Percentiles rank a stretch among this genome's conserved stretches.
phyloP scores from a whole-genome alignment of 2,888 invertebrate species.

The Digitonthophagus gazella region DNA sequence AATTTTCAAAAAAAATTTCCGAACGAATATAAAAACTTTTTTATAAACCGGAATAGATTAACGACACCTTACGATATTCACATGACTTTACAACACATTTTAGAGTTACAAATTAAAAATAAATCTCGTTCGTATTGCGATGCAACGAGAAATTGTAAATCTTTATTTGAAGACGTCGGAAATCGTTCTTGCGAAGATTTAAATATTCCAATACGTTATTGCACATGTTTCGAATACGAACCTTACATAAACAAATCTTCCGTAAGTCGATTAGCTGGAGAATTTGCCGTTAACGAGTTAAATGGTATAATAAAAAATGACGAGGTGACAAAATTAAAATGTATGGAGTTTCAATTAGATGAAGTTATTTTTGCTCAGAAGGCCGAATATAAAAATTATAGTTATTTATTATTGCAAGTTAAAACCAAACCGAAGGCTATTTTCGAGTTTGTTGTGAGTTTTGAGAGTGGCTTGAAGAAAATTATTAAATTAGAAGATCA shows the following conservation, averaged over 20 bases:
- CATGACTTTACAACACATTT: conserved; percentile 67
- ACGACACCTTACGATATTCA: conserved; percentile 77
- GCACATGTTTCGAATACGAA: conserved; percentile 66
- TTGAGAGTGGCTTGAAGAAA: conserved; percentile 31
- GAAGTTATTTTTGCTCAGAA: conserved; percentile 48
- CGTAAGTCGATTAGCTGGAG: conserved; percentile 56
- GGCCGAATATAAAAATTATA: conserved; percentile 35
- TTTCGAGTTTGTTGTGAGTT: conserved; percentile 70
- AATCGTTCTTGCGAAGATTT: conserved; percentile 66
- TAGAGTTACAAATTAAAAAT: conserved; percentile 54
- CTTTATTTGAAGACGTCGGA: conserved; percentile 55
- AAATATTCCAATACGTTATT: conserved; percentile 72
- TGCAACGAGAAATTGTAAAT: conserved; percentile 66
- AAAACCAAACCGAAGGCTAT: conserved; percentile 65
- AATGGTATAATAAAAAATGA: conserved; percentile 26
- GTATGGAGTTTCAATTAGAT: conserved; percentile 43
- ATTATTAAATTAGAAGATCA: conserved; percentile 54
- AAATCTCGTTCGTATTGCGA: conserved; percentile 44
- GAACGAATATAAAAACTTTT: conserved; percentile 57
- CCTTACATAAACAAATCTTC: conserved; percentile 52
- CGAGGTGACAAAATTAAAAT: background rate
- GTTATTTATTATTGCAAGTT: conserved; percentile 61
- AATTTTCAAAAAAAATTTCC: conserved; percentile 60
- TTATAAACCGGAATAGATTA: conserved; percentile 63
- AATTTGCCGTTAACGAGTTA: conserved; percentile 49